These are phyloP conservation scores for Alcis repandata DNA, from an alignment of 2,888 invertebrate genomes.

Conservation along the genomic window DNA sequence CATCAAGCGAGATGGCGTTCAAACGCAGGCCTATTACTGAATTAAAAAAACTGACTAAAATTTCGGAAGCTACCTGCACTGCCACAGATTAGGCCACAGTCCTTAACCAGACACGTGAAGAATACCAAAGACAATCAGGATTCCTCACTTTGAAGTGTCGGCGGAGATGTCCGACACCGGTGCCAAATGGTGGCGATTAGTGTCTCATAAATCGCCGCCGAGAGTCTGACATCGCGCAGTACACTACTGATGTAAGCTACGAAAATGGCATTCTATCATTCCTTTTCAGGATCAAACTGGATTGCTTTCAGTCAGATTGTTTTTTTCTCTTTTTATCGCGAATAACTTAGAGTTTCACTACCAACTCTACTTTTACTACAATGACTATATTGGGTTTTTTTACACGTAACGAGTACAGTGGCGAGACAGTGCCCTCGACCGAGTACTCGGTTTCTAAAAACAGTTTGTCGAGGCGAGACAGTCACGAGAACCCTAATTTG, in stretches of 20 bases:
- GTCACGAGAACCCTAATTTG: too few relatives aligned
- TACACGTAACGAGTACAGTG: too few relatives aligned
- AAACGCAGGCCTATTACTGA: too few relatives aligned
- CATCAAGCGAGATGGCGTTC: too few relatives aligned
- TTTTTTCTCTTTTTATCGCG: too few relatives aligned
- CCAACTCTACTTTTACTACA: too few relatives aligned
- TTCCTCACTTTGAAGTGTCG: conserved; percentile 27
- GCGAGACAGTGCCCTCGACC: too few relatives aligned
- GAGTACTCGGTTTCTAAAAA: too few relatives aligned
- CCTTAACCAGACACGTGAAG: conserved; percentile 11
- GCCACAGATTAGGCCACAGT: conserved; percentile 3
- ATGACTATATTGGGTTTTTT: too few relatives aligned
- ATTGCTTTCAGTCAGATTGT: background rate
- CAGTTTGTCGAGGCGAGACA: too few relatives aligned
- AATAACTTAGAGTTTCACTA: too few relatives aligned
- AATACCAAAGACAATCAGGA: conserved; percentile 23
- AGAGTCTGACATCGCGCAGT: conserved; percentile 10
- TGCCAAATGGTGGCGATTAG: conserved; percentile 29
- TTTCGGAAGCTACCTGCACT: background rate
- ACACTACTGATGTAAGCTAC: background rate
- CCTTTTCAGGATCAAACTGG: background rate
- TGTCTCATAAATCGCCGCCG: conserved; percentile 24
- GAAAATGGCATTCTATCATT: conserved; percentile 14
- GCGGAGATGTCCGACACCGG: conserved; percentile 12
- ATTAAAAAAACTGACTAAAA: background rate